A percentile compares a stretch with the other conserved stretches of the same genome.
Evolutionary conservation across 2,797 vertebrate genomes (phyloP).

Genomic region (Macrochelys suwanniensis): DNA sequence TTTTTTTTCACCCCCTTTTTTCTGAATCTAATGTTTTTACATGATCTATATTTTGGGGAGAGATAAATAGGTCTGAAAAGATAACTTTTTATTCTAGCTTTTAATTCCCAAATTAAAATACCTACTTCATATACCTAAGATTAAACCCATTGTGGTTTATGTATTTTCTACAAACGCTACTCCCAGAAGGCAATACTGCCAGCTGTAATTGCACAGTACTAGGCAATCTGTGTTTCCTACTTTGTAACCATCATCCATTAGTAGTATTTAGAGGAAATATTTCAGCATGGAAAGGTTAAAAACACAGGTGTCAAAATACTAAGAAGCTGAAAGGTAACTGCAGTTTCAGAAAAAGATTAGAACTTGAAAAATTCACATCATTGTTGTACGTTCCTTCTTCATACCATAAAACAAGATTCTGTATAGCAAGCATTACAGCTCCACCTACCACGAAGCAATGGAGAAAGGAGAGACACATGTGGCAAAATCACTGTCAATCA

Average conservation of each 20-base stretch:
- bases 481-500: slow-evolving; percentile 73
- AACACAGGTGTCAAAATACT: neutral
- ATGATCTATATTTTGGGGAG: neutral
- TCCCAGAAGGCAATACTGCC: neutral
- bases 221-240: neutral
- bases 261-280: neutral
- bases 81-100: neutral
- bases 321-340: neutral
- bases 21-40: neutral
- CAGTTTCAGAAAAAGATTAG: neutral
- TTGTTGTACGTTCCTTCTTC: slow-evolving; percentile 72
- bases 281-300: slow-evolving; percentile 9
- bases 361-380: neutral
- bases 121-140: neutral
- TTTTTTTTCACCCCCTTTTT: neutral
- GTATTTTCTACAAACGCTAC: neutral
- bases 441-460: slow-evolving; percentile 13
- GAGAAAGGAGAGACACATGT: slow-evolving; percentile 24
- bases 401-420: slow-evolving; percentile 61
- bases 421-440: neutral
- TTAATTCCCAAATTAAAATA: neutral
- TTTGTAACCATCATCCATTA: neutral
- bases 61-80: neutral
- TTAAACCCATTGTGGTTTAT: neutral
- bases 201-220: neutral